phyloP scores from a whole-genome alignment of 2,113 vertebrate genomes.

The Esox niger region DNA sequence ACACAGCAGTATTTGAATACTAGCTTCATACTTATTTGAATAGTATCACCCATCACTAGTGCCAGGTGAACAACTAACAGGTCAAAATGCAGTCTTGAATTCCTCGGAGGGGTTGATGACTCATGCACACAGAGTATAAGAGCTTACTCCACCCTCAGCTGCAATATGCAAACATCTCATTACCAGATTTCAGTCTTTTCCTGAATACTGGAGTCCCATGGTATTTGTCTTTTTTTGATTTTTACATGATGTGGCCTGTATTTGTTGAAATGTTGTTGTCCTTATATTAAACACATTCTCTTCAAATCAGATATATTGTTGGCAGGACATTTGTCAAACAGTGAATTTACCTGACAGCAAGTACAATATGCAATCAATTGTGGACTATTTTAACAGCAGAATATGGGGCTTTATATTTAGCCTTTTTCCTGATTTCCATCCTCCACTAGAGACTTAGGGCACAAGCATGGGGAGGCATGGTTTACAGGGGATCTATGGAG shows the following conservation, averaged over 20 bases:
- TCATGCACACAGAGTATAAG: constrained; percentile 68
- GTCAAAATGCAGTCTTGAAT: constrained; percentile 53
- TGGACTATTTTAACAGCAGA: constrained; percentile 43
- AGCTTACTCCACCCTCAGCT: constrained; percentile 60
- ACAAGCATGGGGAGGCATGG: constrained; percentile 54
- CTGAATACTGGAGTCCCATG: constrained; percentile 52
- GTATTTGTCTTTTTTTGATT: constrained; percentile 44
- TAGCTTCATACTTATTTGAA: too few species aligned
- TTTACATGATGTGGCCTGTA: constrained; percentile 9
- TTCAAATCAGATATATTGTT: constrained; percentile 21
- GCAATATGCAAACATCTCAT: constrained; percentile 71
- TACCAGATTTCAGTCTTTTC: constrained; percentile 65
- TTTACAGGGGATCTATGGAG: constrained; percentile 63
- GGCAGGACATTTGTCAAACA: neutral
- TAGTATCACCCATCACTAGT: too few species aligned
- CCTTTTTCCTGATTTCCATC: constrained; percentile 48
- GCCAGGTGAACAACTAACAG: constrained; percentile 55
- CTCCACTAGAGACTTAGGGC: constrained; percentile 50
- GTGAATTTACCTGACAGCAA: neutral
- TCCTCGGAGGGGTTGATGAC: constrained; percentile 69
- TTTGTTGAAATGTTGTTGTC: too few species aligned
- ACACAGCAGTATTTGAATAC: too few species aligned
- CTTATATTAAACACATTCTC: constrained; percentile 23
- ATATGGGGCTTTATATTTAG: constrained; percentile 46
- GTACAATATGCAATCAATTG: constrained; percentile 38